Evolutionary conservation across 2,113 vertebrate genomes (phyloP), one percentile per base, ranked within the genome.

Genomic region (Sorex araneus): DNA sequence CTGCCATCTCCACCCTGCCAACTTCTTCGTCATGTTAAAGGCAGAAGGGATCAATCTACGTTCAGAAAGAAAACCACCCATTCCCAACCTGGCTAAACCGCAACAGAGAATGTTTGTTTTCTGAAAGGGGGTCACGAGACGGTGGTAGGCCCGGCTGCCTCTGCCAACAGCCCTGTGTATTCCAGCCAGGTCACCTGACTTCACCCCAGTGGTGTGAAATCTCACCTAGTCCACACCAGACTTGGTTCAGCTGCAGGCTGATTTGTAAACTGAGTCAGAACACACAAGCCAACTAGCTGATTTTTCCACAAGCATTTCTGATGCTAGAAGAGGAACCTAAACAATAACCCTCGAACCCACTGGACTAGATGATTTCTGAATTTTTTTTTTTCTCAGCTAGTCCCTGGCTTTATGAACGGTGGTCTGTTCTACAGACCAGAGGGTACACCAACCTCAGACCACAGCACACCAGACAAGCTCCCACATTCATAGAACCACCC

Each of bases 301-400:
- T 32, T 73, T 73, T 87, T 87, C 50, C 77, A 21, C 57, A 85
- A 93, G 40, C 70, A 71, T 28, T 50, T 12, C 47, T 87, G 23
- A 92, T 79, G 77, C 27, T 16, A 34, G 34, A 83, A 75, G 70
- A 34, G 25, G 64, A 91, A 82, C 63, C 0, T n/a, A 88, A 84
- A 69, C 23, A n/a, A 64, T 1, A 23, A 77, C 30, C 32, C n/a
- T 88, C 1, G 15, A 64, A 36, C 30, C 57, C 36, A 60, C 7
- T 7, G 11, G 6, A 40, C 45, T 34, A 63, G 69, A 28, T 19
- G 36, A 71, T 36, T 60, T 23, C 60, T 50, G 80, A 40, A 67
- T 19, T 50, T 27, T 16, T 27, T 15, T 69, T 71, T 71, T 84
- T 34, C 69, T 43, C 47, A 30, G 69, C 40, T 23, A 23, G 12